phyloP scores from a whole-genome alignment of 2,797 vertebrate species.

The Macropus fuliginosus region DNA sequence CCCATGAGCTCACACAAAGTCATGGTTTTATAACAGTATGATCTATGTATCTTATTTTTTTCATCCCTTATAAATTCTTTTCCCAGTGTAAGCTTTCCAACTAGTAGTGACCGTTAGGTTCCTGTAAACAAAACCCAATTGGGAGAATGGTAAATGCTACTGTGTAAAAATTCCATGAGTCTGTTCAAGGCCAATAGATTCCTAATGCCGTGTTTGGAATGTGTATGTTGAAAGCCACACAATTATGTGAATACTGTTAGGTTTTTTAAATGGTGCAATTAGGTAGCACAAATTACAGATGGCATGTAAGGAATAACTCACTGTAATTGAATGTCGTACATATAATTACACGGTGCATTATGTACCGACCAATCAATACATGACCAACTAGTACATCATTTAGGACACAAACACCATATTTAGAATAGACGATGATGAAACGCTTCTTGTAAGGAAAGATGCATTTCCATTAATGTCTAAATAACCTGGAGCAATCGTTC shows the following conservation, averaged over 20 bases:
- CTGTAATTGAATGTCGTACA: constrained; percentile 57
- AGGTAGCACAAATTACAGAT: constrained; percentile 58
- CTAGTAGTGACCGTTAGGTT: neutral
- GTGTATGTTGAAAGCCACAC: constrained; percentile 40
- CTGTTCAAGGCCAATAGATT: constrained; percentile 4
- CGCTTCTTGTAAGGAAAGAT: constrained; percentile 23
- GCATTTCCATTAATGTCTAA: constrained; percentile 52
- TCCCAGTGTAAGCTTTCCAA: neutral
- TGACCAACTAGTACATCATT: constrained; percentile 45
- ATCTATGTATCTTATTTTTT: neutral
- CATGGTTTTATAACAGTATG: neutral
- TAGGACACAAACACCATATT: constrained; percentile 38
- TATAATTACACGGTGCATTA: constrained; percentile 67
- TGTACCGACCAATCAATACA: constrained; percentile 46
- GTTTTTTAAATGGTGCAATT: constrained; percentile 66
- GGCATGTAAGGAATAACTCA: constrained; percentile 60
- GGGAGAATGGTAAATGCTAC: neutral
- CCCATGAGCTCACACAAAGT: neutral
- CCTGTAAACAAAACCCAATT: neutral
- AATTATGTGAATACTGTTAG: constrained; percentile 50
- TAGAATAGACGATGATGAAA: constrained; percentile 34
- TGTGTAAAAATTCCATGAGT: constrained; percentile 25
- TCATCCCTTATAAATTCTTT: neutral
- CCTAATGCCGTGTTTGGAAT: constrained; percentile 46
- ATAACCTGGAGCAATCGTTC: constrained; percentile 22